Base-by-base conservation (phyloP, 2,888 invertebrate genomes). In the Drosophila mettleri region DNA sequence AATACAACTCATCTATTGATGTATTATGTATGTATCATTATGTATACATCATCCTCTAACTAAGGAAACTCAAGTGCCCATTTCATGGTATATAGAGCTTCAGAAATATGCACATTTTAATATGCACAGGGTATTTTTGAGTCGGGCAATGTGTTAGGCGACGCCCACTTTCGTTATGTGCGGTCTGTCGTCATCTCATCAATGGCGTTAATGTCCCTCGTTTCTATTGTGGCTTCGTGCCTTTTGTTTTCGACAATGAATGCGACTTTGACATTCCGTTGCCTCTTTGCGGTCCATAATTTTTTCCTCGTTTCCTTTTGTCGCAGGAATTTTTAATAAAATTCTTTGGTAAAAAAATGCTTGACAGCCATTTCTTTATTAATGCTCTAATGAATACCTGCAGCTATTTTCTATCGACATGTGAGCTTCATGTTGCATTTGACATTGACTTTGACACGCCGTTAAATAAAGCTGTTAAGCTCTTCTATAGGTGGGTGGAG, bases 201-300 rank as follows among this genome's bases (percentile, higher is more conserved):
- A 66, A 63, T 79, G 71, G 80, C 78, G 65, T 69, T 82, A 83
- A 87, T 82, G 79, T 69, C 49, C 59, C 49, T 64, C 60, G 58
- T 74, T 73, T 53, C 66, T 55, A 76, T 79, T 78, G 73, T 69
- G 81, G 53, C 54, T 74, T 62, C 60, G 64, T 48, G 74, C 63
- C 69, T 61, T 66, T 74, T 67, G 67, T 70, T 65, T 71, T 63
- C 51, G 51, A 67, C 84, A 68, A 83, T 80, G 86, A 86, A 86
- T 74, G 81, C 68, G 71, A 77, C 78, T 77, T 83, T 70, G 74
- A 68, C 84, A 82, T 86, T 86, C 86, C 78, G 55, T 39, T 29
- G 33, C 18, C 48, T 18, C 33, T 45, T 52, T 58, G 68, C 43
- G 68, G 34, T 39, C 38, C 41, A 34, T 38, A 39, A 64, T 51